A percentile compares a stretch with the other conserved stretches of the same genome.
These are phyloP conservation scores for Gisinianus flammeolus DNA, from an alignment of 2,888 invertebrate species.

Conservation along the genomic window DNA sequence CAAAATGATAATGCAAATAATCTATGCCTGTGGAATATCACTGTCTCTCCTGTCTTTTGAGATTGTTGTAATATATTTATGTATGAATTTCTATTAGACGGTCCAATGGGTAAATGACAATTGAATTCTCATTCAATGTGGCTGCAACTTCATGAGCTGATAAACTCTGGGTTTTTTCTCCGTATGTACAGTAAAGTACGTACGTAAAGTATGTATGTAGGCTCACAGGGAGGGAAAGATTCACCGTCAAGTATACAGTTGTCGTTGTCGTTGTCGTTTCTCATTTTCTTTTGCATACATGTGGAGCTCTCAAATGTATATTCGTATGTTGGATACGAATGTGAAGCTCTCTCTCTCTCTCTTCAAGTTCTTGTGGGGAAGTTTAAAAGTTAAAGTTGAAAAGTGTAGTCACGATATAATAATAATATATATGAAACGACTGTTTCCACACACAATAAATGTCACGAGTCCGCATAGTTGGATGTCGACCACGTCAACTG, in stretches of 20 bases:
- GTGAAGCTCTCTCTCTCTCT: neutral
- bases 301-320: too few relatives aligned
- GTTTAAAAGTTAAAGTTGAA: conserved; percentile 12
- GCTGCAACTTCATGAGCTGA: neutral
- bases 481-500: conserved; percentile 35
- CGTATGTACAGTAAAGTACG: too few relatives aligned
- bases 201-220: too few relatives aligned
- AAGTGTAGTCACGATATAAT: conserved; percentile 14
- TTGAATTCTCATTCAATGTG: conserved; percentile 12
- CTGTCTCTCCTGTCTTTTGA: neutral
- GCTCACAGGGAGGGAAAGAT: too few relatives aligned
- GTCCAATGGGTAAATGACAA: conserved; percentile 5
- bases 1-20: conserved; percentile 29
- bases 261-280: too few relatives aligned
- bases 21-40: neutral
- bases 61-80: too few relatives aligned
- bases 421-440: conserved; percentile 30
- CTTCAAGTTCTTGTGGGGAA: neutral
- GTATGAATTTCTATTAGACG: conserved; percentile 12
- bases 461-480: conserved; percentile 48
- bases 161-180: neutral
- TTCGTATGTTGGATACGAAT: too few relatives aligned
- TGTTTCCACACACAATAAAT: conserved; percentile 47
- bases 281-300: neutral
- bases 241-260: too few relatives aligned